These are phyloP conservation scores for Neotoxoptera formosana DNA, from an alignment of 1,140 invertebrate species.

Conservation along the genomic window DNA sequence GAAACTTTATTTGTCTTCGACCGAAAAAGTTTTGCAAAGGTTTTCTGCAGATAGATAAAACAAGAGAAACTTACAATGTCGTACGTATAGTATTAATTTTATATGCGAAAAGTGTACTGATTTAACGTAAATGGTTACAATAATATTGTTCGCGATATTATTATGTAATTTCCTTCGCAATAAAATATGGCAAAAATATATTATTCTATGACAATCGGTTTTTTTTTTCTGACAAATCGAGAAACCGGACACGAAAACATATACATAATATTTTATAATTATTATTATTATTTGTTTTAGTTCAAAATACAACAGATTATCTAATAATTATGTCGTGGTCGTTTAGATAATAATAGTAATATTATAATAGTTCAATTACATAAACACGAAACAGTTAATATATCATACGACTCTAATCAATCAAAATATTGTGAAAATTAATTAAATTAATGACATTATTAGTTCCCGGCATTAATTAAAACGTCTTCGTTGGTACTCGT, in stretches of 20 bases:
- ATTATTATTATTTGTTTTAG: background rate
- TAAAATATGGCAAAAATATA: background rate
- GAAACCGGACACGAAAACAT: background rate
- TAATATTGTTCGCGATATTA: background rate
- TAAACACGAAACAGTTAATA: background rate
- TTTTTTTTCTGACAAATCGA: background rate
- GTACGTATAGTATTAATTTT: background rate
- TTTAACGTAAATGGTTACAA: background rate
- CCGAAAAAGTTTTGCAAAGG: background rate
- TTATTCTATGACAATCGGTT: background rate
- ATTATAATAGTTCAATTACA: background rate
- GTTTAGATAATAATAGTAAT: background rate
- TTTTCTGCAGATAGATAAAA: conserved; percentile 12
- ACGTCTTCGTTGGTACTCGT: background rate
- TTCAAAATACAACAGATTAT: background rate
- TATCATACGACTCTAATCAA: background rate
- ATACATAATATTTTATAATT: background rate
- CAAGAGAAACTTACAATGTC: background rate
- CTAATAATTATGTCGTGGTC: background rate
- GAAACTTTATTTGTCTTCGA: background rate
- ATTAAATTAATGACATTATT: background rate
- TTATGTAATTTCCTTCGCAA: background rate
- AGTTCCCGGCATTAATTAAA: background rate
- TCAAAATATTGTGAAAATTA: background rate
- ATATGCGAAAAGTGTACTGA: background rate